Conservation (phyloP, 2,113 vertebrate species). For the Struthidea cinerea region DNA sequence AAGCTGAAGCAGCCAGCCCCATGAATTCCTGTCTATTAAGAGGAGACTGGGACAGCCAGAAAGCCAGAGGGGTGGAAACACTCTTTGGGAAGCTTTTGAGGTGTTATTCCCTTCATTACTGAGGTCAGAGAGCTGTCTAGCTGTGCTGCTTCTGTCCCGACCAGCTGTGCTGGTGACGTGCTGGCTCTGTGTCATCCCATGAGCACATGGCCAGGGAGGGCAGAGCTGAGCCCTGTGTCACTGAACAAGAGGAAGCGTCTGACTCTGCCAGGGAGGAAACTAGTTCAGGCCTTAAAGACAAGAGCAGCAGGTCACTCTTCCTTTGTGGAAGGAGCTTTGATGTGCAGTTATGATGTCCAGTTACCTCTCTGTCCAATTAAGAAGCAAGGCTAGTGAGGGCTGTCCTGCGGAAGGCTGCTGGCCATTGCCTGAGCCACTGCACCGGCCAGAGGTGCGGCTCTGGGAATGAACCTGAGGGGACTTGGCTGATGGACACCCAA, state of each 20-base stretch:
- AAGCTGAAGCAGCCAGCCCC: neutral
- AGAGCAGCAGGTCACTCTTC: neutral
- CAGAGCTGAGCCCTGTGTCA: neutral
- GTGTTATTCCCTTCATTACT: neutral
- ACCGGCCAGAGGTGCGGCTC: rapidly evolving
- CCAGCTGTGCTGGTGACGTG: neutral
- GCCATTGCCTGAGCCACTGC: rapidly evolving
- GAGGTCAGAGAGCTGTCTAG: neutral
- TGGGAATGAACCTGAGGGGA: neutral
- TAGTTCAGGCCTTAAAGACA: neutral
- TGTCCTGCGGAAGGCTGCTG: neutral
- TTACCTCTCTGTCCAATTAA: neutral
- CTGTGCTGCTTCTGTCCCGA: neutral
- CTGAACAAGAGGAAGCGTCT: neutral
- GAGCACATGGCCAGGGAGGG: neutral
- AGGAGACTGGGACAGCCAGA: neutral
- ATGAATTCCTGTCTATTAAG: neutral
- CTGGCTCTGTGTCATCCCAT: rapidly evolving
- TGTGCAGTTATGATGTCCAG: neutral
- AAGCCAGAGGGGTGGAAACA: neutral
- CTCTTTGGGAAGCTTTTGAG: neutral
- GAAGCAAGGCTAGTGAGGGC: neutral
- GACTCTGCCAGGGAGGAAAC: neutral
- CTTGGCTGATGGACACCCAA: neutral
- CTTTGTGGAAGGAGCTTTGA: neutral